A percentile compares a stretch with the other conserved stretches of the same genome.
These are phyloP conservation scores for Scyliorhinus canicula DNA, from an alignment of 2,797 vertebrate species.

Conservation along the genomic window DNA sequence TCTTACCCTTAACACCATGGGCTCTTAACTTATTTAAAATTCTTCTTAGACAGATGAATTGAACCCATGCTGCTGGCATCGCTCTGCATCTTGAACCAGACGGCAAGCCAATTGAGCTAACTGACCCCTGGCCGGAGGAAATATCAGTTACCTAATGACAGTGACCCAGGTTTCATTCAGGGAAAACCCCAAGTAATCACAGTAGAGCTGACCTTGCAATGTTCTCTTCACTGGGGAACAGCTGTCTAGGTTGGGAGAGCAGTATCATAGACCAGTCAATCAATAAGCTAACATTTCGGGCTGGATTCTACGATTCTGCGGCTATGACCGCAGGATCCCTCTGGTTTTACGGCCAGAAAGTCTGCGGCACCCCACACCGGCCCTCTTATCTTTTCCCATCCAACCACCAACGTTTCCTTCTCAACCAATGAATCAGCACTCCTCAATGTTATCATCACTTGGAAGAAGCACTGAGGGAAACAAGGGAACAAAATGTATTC, in stretches of 20 bases:
- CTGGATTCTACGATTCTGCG: too few species aligned
- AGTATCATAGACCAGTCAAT: not conserved
- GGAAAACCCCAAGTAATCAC: not conserved
- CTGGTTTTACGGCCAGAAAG: too few species aligned
- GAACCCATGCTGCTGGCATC: too few species aligned
- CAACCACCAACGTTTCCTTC: too few species aligned
- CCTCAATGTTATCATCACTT: not conserved
- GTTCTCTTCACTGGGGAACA: not conserved
- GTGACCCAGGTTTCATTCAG: not conserved
- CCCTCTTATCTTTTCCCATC: not conserved
- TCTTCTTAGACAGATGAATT: too few species aligned
- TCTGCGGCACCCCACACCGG: too few species aligned
- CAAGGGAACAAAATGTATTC: not conserved
- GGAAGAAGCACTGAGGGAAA: not conserved
- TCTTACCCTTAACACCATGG: too few species aligned
- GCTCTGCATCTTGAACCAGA: too few species aligned
- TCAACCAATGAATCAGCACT: not conserved
- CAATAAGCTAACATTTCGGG: not conserved
- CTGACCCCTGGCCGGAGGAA: too few species aligned
- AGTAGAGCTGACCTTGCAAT: not conserved
- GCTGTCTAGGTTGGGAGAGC: not conserved
- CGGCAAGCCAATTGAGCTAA: too few species aligned
- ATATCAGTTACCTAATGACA: not conserved
- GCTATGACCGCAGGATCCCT: too few species aligned
- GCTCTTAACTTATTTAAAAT: too few species aligned